Percentiles rank a stretch among this genome's conserved stretches.
These are phyloP conservation scores for Xiphophorus birchmanni DNA, from an alignment of 2,797 vertebrate species.

Conservation along the genomic window DNA sequence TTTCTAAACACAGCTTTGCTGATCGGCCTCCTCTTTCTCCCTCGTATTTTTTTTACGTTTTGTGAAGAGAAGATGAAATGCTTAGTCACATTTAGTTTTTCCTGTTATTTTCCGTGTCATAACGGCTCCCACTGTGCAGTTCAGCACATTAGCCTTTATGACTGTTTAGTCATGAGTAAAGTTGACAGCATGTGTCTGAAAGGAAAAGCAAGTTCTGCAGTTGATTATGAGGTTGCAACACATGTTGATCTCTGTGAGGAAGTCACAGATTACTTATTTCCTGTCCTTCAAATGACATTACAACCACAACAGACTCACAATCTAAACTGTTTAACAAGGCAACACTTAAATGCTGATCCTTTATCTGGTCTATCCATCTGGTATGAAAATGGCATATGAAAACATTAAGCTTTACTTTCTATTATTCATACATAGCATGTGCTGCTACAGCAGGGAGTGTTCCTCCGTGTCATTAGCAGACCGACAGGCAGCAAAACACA, in stretches of 20 bases:
- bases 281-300: constrained; percentile 14
- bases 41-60: background rate
- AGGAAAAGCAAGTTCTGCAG: background rate
- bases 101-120: background rate
- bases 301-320: constrained; percentile 28
- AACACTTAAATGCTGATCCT: background rate
- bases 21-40: background rate
- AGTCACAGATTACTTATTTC: constrained; percentile 32
- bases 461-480: constrained; percentile 76
- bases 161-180: background rate
- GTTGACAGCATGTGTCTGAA: background rate
- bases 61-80: background rate
- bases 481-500: constrained; percentile 70
- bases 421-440: constrained; percentile 30
- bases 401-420: constrained; percentile 16
- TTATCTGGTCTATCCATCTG: constrained; percentile 6
- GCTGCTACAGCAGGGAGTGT: constrained; percentile 47
- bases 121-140: background rate
- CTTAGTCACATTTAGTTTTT: background rate
- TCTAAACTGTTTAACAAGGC: background rate
- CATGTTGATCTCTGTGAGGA: constrained; percentile 19
- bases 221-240: constrained; percentile 6
- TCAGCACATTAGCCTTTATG: background rate
- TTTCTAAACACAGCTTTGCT: background rate
- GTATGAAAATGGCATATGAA: constrained; percentile 25